Base-by-base conservation (phyloP, 2,888 invertebrate genomes). In the Euplexia lucipara region DNA sequence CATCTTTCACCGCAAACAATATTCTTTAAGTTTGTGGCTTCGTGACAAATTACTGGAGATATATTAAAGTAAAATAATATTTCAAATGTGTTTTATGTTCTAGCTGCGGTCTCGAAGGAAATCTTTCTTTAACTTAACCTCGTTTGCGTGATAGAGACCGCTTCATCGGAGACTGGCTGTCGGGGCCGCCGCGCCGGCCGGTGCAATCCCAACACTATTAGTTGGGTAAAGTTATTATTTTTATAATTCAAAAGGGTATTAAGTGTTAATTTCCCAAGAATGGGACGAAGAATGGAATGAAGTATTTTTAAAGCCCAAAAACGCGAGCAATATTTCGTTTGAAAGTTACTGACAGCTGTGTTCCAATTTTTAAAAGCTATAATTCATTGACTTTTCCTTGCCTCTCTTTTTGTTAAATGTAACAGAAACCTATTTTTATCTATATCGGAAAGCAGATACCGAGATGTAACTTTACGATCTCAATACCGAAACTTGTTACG, bases 81-180 rank as follows among this genome's bases (percentile, higher is more conserved):
- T 75, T 71, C 67, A 62, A 77, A 75, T 64, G 51, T 60, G 56
- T 64, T 76, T 66, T 70, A 60, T 57, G 53, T 53, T 75, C 44
- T 63, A 48, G 60, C 26, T 34, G 54, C 18, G 51, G 79, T 84
- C 85, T 83, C 83, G 30, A 22, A 83, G 83, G 83, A 84, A 84
- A 84, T 84, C 75, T 83, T 57, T 58, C 53, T 69, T 30, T 58
- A 65, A 67, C 49, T 58, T 80, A 83, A 82, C 70, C 61, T 78
- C 67, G 69, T 84, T 84, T 78, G 64, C 72, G 80, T 77, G 80
- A 77, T 82, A 80, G 74, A 80, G 69, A 70, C 45, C 51, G 12
- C 18, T 44, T 52, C 75, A 61, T 22, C 32, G 3, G 71, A 63
- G 70, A 73, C 61, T 22, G 57, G 42, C 53, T 39, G 69, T 61